A percentile compares a stretch with the other conserved stretches of the same genome.
Evolutionary conservation across 2,113 vertebrate species (phyloP).

Genomic region (Scalopus aquaticus): DNA sequence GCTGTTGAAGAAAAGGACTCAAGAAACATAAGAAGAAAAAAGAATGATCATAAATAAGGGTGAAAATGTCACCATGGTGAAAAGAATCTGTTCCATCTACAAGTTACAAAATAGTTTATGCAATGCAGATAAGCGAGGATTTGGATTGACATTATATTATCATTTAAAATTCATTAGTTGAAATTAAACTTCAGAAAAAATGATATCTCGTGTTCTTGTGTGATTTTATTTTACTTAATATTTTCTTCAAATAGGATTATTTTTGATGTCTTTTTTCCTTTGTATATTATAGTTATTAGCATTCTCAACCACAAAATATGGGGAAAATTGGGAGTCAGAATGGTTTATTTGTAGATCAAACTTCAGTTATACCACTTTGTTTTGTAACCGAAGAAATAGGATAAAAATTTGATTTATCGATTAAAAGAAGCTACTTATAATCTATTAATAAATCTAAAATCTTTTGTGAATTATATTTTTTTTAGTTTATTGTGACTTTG

Average conservation of each 20-base stretch:
- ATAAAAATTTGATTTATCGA: background rate
- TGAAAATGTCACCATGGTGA: constrained; percentile 41
- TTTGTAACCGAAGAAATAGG: constrained; percentile 24
- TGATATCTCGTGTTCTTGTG: constrained; percentile 78
- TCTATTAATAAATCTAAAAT: constrained; percentile 79
- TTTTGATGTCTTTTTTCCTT: constrained; percentile 52
- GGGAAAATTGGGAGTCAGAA: background rate
- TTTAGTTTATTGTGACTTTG: constrained; percentile 67
- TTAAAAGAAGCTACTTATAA: constrained; percentile 5
- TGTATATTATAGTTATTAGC: constrained; percentile 22
- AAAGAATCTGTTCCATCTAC: constrained; percentile 74
- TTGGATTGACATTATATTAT: constrained; percentile 77
- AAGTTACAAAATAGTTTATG: constrained; percentile 69
- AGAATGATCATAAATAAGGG: constrained; percentile 46
- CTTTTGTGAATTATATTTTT: constrained; percentile 81
- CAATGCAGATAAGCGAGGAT: constrained; percentile 71
- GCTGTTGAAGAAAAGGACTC: constrained; percentile 62
- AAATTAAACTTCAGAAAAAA: constrained; percentile 77
- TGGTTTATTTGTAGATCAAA: constrained; percentile 21
- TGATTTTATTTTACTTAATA: constrained; percentile 74
- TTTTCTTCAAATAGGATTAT: constrained; percentile 69
- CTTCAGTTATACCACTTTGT: constrained; percentile 28
- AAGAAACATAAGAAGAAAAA: constrained; percentile 1
- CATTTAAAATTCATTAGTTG: constrained; percentile 77
- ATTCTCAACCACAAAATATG: constrained; percentile 17